A percentile compares a stretch with the other conserved stretches of the same genome.
Evolutionary conservation across 2,888 invertebrate genomes (phyloP).

Genomic region (Hypomecis punctinalis): DNA sequence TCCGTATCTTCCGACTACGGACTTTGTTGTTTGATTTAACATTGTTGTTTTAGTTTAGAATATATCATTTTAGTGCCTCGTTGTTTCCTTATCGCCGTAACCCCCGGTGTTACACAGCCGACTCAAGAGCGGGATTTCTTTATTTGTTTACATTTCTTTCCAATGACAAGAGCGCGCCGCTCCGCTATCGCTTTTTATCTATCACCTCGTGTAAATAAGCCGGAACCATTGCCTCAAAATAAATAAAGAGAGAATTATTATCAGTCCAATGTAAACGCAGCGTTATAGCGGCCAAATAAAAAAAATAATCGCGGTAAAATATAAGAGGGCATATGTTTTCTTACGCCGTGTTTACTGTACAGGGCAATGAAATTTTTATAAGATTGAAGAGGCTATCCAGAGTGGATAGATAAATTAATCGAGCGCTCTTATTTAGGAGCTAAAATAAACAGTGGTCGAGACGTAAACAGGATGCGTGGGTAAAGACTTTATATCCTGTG

Average conservation of each 20-base stretch:
- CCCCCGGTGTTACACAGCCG: slow-evolving; percentile 73
- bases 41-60: slow-evolving; percentile 27
- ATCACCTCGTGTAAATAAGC: slow-evolving; percentile 75
- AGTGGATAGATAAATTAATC: slow-evolving; percentile 39
- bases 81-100: slow-evolving; percentile 64
- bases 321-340: slow-evolving; percentile 51
- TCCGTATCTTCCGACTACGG: slow-evolving; percentile 12
- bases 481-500: slow-evolving; percentile 44
- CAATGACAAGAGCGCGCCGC: slow-evolving; percentile 72
- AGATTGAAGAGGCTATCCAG: slow-evolving; percentile 44
- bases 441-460: slow-evolving; percentile 40
- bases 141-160: slow-evolving; percentile 75
- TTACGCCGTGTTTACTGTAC: slow-evolving; percentile 37
- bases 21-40: slow-evolving; percentile 7
- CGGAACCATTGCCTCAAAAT: slow-evolving; percentile 71
- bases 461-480: slow-evolving; percentile 43
- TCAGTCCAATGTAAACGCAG: slow-evolving; percentile 69
- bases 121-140: slow-evolving; percentile 63
- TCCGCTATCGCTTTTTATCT: slow-evolving; percentile 75
- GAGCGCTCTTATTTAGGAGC: slow-evolving; percentile 39
- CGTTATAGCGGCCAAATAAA: slow-evolving; percentile 68
- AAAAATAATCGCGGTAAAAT: slow-evolving; percentile 57
- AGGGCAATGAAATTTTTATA: slow-evolving; percentile 46
- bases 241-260: slow-evolving; percentile 77
- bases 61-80: slow-evolving; percentile 50